Conservation (phyloP, 2,113 vertebrate species). For the Peromyscus polionotus region DNA sequence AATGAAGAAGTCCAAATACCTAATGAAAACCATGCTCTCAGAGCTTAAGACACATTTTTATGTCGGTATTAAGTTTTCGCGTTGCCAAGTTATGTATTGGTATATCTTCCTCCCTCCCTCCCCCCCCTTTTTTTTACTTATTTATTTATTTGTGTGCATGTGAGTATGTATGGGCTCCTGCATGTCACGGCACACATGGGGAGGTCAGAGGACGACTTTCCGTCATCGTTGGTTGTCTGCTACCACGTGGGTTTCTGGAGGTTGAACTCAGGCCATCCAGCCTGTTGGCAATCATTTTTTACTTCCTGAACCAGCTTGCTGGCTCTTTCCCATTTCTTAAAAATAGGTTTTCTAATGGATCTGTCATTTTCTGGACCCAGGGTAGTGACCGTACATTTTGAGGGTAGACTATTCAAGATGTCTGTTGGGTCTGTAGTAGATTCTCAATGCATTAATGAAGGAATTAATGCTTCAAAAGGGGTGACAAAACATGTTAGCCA, state of each 20-base stretch:
- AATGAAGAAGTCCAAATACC: background rate
- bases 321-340: background rate
- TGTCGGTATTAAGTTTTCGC: background rate
- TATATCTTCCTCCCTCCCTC: background rate
- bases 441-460: background rate
- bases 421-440: background rate
- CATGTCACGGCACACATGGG: background rate
- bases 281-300: background rate
- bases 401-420: background rate
- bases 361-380: background rate
- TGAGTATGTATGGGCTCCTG: background rate
- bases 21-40: conserved; percentile 1
- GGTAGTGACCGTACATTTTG: background rate
- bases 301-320: background rate
- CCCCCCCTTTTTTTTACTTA: background rate
- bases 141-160: background rate
- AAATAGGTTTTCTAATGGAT: background rate
- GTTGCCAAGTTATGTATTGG: background rate
- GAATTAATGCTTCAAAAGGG: background rate
- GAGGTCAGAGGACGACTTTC: background rate
- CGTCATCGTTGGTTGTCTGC: background rate
- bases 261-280: background rate
- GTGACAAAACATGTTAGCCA: background rate
- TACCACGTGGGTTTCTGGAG: background rate
- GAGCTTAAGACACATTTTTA: background rate